Evolutionary conservation across 2,888 invertebrate species (phyloP), one percentile per base, ranked within the genome.

Genomic region (Latheticus oryzae): DNA sequence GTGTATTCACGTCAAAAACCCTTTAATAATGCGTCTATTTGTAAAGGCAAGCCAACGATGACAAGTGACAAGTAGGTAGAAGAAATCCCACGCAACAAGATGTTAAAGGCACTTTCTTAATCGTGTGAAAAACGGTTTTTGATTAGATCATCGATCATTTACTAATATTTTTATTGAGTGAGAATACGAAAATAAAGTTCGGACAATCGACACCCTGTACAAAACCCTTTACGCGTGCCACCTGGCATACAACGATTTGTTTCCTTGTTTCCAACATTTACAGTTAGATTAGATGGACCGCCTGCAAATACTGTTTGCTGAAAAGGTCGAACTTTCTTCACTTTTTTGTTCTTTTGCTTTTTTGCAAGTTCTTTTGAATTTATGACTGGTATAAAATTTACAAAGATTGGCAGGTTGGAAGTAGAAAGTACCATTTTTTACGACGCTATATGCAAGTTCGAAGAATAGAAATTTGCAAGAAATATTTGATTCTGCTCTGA

Each of bases 1-100:
- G 73, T 66, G 68, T 73, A 68, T 74, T 73, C 69, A 69, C 62
- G 72, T 69, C 68, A 67, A 66, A 71, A 69, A 72, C 73, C 75
- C 76, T 73, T 75, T 66, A 62, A 76, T 76, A 76, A 76, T 75
- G 60, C 71, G 67, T 63, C 66, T 76, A 76, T 77, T 76, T 76
- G 76, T 72, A 69, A 73, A 71, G 76, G 74, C 73, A 69, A 72
- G 68, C 58, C 60, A 57, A 61, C 61, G 57, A 65, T 74, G 76
- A 75, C 76, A 76, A 74, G 76, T 77, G 76, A 76, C 75, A 73
- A 69, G 73, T 42, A 50, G 42, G 50, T 42, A 50, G 21, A 57
- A 15, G 19, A 21, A 37, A 3, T 42, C 26, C 40, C 37, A 33
- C 50, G 35, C 35, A 54, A 54, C 32, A 50, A 48, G 32, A 51